Percentiles rank a stretch among this genome's conserved stretches.
phyloP scores from a whole-genome alignment of 2,113 vertebrate genomes.

The Oreocharis arfaki region DNA sequence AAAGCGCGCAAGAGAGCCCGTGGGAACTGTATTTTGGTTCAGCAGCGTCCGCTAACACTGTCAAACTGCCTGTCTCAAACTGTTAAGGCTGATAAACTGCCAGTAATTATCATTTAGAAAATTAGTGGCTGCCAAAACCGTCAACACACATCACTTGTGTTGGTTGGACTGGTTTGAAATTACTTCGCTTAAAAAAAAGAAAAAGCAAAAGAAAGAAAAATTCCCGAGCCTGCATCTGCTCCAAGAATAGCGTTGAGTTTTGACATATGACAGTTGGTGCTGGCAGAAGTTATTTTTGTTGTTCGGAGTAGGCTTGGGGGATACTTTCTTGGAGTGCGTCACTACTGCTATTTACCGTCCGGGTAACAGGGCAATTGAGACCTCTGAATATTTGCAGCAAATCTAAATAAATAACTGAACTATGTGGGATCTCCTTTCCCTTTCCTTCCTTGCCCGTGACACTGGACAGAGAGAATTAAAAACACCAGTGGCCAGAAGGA shows the following conservation, averaged over 20 bases:
- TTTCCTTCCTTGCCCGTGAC: not conserved
- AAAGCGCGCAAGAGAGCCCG: not conserved
- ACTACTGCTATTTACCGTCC: not conserved
- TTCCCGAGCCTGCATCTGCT: not conserved
- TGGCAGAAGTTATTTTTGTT: conserved; percentile 45
- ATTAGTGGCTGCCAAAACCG: not conserved
- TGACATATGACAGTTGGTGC: conserved; percentile 45
- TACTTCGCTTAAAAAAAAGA: not conserved
- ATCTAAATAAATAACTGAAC: not conserved
- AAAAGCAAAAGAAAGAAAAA: not conserved
- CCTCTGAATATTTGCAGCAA: conserved; percentile 8
- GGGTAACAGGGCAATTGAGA: not conserved
- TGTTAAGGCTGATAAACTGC: conserved; percentile 14
- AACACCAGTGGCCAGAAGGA: not conserved
- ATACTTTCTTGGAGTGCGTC: conserved; percentile 24
- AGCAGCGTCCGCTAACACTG: not conserved
- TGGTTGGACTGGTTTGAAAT: conserved; percentile 23
- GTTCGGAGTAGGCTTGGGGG: not conserved
- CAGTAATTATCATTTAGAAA: conserved; percentile 33
- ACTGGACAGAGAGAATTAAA: not conserved
- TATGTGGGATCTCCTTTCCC: not conserved
- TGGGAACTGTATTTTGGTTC: conserved; percentile 27
- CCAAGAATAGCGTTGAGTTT: conserved; percentile 46
- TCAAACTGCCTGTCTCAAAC: conserved; percentile 25
- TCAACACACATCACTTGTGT: not conserved